A percentile compares a stretch with the other conserved stretches of the same genome.
Evolutionary conservation across 2,113 vertebrate species (phyloP).

Genomic region (Synchiropus splendidus): DNA sequence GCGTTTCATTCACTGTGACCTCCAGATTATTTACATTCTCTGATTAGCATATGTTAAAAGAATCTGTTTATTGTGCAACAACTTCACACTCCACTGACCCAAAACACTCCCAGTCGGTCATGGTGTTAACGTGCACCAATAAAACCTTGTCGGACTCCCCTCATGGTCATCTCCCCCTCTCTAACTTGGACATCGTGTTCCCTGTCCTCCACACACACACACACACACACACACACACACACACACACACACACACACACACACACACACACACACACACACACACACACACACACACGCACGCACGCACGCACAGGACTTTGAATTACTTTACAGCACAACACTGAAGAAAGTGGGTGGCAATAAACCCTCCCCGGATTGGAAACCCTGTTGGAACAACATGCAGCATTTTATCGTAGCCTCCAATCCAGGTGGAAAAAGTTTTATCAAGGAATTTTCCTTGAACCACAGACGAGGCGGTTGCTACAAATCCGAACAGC

Average conservation of each 20-base stretch:
- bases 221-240: slow-evolving; percentile 32
- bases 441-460: too few relatives aligned
- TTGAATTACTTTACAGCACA: slow-evolving; percentile 17
- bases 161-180: not conserved
- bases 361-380: slow-evolving; percentile 10
- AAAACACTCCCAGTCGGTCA: not conserved
- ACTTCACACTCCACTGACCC: too few relatives aligned
- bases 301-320: too few relatives aligned
- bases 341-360: slow-evolving; percentile 7
- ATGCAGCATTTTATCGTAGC: not conserved
- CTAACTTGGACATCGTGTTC: slow-evolving; percentile 22
- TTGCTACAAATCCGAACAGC: too few relatives aligned
- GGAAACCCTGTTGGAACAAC: not conserved
- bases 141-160: slow-evolving; percentile 6
- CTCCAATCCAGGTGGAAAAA: slow-evolving; percentile 2
- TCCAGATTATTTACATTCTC: too few relatives aligned
- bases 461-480: too few relatives aligned
- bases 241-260: too few relatives aligned
- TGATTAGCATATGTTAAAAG: too few relatives aligned
- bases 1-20: too few relatives aligned
- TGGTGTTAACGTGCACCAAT: not conserved
- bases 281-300: too few relatives aligned
- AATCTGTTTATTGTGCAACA: too few relatives aligned
- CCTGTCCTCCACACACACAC: slow-evolving; percentile 19
- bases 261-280: too few relatives aligned